A percentile compares a stretch with the other conserved stretches of the same genome.
Evolutionary conservation across 2,888 invertebrate genomes (phyloP).

Genomic region (Scaptomyza parva): DNA sequence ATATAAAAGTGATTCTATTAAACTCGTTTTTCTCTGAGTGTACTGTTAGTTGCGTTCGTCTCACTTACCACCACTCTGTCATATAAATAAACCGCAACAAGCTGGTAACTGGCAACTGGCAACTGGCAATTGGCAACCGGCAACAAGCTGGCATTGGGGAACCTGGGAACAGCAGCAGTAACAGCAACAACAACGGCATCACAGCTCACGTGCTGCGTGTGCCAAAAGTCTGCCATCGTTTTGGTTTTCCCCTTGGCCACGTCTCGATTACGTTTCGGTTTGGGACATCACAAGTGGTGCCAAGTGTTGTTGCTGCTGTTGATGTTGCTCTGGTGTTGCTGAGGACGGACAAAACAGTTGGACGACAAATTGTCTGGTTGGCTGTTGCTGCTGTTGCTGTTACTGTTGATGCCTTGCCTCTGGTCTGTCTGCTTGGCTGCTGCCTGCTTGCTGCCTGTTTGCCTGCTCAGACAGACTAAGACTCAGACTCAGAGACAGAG

Average conservation of each 20-base stretch:
- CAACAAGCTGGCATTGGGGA: constrained; percentile 12
- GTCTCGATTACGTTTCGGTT: constrained; percentile 72
- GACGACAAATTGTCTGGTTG: constrained; percentile 68
- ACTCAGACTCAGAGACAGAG: too few relatives aligned
- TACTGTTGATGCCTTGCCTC: constrained; percentile 33
- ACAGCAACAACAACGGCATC: not conserved
- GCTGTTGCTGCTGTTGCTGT: constrained; percentile 49
- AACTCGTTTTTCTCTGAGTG: not conserved
- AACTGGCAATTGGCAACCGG: constrained; percentile 21
- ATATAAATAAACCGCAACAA: constrained; percentile 64
- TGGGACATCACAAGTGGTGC: constrained; percentile 69
- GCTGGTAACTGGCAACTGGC: constrained; percentile 15
- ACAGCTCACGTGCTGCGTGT: constrained; percentile 75
- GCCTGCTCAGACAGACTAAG: constrained; percentile 1
- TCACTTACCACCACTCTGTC: constrained; percentile 9
- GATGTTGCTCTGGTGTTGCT: constrained; percentile 49
- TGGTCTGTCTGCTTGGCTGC: constrained; percentile 23
- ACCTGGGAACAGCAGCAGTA: not conserved
- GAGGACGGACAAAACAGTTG: constrained; percentile 62
- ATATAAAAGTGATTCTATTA: too few relatives aligned
- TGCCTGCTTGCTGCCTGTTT: constrained; percentile 3
- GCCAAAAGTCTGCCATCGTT: constrained; percentile 65
- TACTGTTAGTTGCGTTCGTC: not conserved
- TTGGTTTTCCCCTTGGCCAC: constrained; percentile 23
- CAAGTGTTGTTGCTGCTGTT: constrained; percentile 53